Base-by-base conservation (phyloP, 2,113 vertebrate species). In the Morone chrysops region DNA sequence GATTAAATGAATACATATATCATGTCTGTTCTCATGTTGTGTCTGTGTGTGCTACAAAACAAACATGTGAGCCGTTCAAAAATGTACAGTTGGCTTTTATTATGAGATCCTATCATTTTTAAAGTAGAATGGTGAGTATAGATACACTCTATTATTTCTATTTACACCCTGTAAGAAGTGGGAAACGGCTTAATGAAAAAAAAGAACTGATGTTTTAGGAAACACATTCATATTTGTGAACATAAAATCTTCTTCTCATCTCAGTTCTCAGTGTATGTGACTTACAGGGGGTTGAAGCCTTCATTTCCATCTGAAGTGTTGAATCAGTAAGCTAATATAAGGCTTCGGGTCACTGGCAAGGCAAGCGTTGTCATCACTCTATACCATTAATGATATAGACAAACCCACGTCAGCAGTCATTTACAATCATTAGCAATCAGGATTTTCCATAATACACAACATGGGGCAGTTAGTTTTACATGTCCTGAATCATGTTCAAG, bases 81-180 rank as follows among this genome's bases (percentile, higher is more conserved):
- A 93, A 90, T 91, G 88, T 92, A 90, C 90, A 92, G 88, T 87
- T 85, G 88, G 82, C 75, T 91, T 94, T 94, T 94, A 93, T 93
- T 94, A 89, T 92, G 86, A 93, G 92, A 92, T 85, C 86, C 85
- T 85, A 87, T 87, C 56, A 60, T 87, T 90, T 86, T 89, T 89
- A 84, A 90, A 90, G 85, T 91, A 87, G 91, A 90, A 87, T 72
- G 87, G 86, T 92, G 87, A 87, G 89, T 87, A 88, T 89, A 90
- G 92, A 93, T 93, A 92, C 91, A 89, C 85, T 89, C 83, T 92
- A 68, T 89, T 87, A 88, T 90, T 89, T 77, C 43, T 93, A 93
- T 93, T 83, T 94, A 94, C 92, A 93, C 89, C 83, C 92, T 92
- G 93, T 91, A 90, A 89, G 81, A 91, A 91, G 86, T 89, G 88